These are phyloP conservation scores for Acleris holmiana DNA, from an alignment of 2,888 invertebrate genomes.

Conservation along the genomic window DNA sequence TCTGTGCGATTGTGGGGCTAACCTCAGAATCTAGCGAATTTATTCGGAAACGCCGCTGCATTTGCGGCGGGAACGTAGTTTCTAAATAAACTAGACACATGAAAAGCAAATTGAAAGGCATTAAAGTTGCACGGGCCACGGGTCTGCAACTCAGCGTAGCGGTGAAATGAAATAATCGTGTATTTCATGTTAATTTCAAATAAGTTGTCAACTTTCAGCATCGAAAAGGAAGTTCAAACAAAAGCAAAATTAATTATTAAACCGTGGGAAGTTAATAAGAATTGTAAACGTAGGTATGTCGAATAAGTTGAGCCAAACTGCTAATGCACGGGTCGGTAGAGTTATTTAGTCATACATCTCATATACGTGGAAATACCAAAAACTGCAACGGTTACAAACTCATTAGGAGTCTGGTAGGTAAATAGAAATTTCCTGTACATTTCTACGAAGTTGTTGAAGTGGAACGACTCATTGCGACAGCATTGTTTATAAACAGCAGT, in stretches of 20 bases:
- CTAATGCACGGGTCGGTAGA: no score
- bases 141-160: neutral
- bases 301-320: no score
- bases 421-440: constrained; percentile 26
- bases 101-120: constrained; percentile 32
- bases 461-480: constrained; percentile 52
- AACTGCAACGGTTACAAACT: neutral
- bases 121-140: constrained; percentile 19
- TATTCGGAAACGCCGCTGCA: constrained; percentile 32
- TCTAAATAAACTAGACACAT: constrained; percentile 34
- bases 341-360: no score
- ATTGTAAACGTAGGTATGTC: no score
- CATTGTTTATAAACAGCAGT: constrained; percentile 66
- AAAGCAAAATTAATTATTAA: no score
- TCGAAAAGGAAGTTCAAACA: no score
- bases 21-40: constrained; percentile 31
- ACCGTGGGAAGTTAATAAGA: no score
- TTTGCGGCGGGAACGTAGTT: constrained; percentile 32
- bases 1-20: constrained; percentile 31
- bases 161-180: neutral
- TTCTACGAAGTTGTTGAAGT: constrained; percentile 55
- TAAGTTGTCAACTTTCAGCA: no score
- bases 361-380: no score
- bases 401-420: constrained; percentile 1
- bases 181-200: no score